These are phyloP conservation scores for Bradypus variegatus DNA, from an alignment of 2,797 vertebrate species.

Conservation along the genomic window DNA sequence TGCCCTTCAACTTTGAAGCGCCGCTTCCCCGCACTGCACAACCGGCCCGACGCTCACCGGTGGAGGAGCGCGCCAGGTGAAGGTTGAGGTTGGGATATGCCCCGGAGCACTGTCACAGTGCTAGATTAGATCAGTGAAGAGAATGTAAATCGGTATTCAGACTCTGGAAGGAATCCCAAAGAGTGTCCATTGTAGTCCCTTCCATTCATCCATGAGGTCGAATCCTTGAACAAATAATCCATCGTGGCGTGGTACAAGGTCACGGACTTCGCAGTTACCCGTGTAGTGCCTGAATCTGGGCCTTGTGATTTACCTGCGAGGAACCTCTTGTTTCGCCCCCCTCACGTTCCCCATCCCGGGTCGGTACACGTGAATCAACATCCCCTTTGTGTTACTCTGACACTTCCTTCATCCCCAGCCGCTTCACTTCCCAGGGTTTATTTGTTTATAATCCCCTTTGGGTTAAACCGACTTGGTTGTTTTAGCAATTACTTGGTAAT, in stretches of 20 bases:
- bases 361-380: not conserved
- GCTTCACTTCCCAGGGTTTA: not conserved
- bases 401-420: too few species aligned
- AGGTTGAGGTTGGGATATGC: fast-evolving
- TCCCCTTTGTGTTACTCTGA: not conserved
- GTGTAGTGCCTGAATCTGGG: not conserved
- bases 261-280: not conserved
- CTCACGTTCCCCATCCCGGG: not conserved
- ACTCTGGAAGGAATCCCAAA: not conserved
- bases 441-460: not conserved
- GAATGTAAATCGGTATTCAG: not conserved
- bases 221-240: not conserved
- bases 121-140: not conserved
- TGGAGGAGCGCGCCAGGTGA: not conserved
- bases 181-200: not conserved
- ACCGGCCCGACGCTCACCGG: not conserved
- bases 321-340: not conserved
- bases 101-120: not conserved
- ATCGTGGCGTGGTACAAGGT: not conserved
- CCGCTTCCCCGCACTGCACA: not conserved
- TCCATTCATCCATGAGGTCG: not conserved
- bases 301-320: not conserved
- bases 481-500: not conserved
- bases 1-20: not conserved
- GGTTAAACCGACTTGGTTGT: not conserved